Base-by-base conservation (phyloP, 2,888 invertebrate species). In the Ecdyonurus torrentis region DNA sequence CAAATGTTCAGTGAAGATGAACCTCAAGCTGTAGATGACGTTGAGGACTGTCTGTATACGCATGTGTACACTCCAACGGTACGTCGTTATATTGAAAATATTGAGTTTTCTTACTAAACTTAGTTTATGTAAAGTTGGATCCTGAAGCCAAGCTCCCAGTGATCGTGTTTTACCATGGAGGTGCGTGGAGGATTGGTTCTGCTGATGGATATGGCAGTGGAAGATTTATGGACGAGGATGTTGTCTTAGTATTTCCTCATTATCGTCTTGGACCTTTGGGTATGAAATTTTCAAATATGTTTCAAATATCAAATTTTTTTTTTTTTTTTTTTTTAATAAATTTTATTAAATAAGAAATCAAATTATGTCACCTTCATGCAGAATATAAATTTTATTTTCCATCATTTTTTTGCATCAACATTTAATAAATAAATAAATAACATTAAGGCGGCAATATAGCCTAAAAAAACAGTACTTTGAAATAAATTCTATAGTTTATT, bases 181-280 rank as follows among this genome's bases (percentile, higher is more conserved):
- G 74, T 1, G 68, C 76, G 1, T 65, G 68, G 23, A 70, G 73
- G 66, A 73, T 72, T 68, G 74, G 76, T 3, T 74, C 77, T 2
- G 67, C 72, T 63, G 74, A 74, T 68, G 69, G 78, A 3, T 63
- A 63, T 22, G 59, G 59, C 2, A 58, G 59, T 15, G 15, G 19
- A 5, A 52, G 50, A 23, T 24, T 63, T 1, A 69, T 78, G 15
- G 79, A 79, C 68, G 70, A 74, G 52, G 77, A 79, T 66, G 71
- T 80, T 15, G 73, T 79, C 1, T 68, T 80, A 2, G 79, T 79
- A 1, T 76, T 77, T 15, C 71, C 76, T 7, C 76, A 80, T 66
- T 80, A 78, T 69, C 72, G 80, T 1, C 69, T 79, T 1, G 79
- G 79, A 22, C 76, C 77, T 1, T 69, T 80, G 18, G 79, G 79